Conservation (phyloP, 2,888 invertebrate species). For the Tinea pellionella region DNA sequence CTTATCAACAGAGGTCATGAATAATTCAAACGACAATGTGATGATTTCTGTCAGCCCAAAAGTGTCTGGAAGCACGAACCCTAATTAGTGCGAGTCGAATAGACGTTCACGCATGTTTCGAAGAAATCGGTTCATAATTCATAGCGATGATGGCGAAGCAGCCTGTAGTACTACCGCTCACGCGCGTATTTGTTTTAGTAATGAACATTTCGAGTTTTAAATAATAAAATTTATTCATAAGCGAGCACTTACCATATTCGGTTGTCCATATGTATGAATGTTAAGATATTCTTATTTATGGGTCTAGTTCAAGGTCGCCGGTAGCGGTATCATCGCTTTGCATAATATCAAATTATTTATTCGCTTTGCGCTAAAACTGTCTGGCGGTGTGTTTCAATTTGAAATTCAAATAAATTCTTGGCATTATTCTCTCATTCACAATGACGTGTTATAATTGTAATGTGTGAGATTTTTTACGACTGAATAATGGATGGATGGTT, state of each 20-base stretch:
- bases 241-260: constrained; percentile 65
- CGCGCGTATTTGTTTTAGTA: constrained; percentile 69
- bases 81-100: constrained; percentile 11
- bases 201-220: constrained; percentile 68
- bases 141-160: constrained; percentile 29
- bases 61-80: constrained; percentile 13
- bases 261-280: constrained; percentile 67
- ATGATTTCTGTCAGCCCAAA: constrained; percentile 14
- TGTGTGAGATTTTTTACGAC: constrained; percentile 45
- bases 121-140: constrained; percentile 13
- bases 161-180: constrained; percentile 62
- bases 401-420: constrained; percentile 60
- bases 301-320: constrained; percentile 64
- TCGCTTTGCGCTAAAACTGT: constrained; percentile 62
- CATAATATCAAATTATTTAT: constrained; percentile 69
- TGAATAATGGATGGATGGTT: constrained; percentile 19
- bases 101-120: background rate
- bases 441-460: constrained; percentile 48
- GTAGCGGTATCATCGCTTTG: constrained; percentile 52
- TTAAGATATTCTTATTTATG: constrained; percentile 69
- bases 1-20: constrained; percentile 13
- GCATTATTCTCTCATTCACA: constrained; percentile 15
- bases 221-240: constrained; percentile 70
- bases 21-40: constrained; percentile 15
- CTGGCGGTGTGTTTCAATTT: constrained; percentile 53